phyloP scores from a whole-genome alignment of 1,140 invertebrate genomes.

The Calephelis virginiensis region DNA sequence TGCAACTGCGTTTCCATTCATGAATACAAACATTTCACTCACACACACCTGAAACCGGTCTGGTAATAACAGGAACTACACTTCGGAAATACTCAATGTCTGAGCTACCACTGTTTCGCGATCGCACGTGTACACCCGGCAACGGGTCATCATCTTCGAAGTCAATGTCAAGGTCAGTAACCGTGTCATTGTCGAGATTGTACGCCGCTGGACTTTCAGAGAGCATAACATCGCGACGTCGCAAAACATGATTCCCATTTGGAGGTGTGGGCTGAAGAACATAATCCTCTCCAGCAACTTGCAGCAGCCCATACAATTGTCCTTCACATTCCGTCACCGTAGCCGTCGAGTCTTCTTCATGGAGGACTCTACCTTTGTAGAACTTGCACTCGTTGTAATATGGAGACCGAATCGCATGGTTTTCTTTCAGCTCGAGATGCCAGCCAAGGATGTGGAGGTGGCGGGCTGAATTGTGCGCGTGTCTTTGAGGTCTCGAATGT shows the following conservation, averaged over 20 bases:
- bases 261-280: conserved; percentile 56
- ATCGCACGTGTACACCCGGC: conserved; percentile 43
- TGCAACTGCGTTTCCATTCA: conserved; percentile 29
- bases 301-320: conserved; percentile 61
- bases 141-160: conserved; percentile 49
- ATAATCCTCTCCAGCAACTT: conserved; percentile 60
- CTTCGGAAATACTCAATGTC: conserved; percentile 52
- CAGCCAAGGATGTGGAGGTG: conserved; percentile 62
- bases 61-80: conserved; percentile 41
- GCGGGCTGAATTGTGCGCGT: conserved; percentile 40
- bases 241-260: conserved; percentile 51
- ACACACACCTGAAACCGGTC: conserved; percentile 66
- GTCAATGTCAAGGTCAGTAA: conserved; percentile 64
- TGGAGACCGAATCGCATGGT: conserved; percentile 61
- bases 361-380: conserved; percentile 57
- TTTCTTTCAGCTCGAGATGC: conserved; percentile 63
- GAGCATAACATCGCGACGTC: conserved; percentile 56
- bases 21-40: conserved; percentile 22
- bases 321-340: conserved; percentile 67
- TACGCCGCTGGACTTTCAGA: conserved; percentile 50
- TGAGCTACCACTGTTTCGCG: conserved; percentile 42
- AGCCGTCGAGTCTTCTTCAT: conserved; percentile 51
- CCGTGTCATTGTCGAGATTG: conserved; percentile 66
- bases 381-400: conserved; percentile 68
- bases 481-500: conserved; percentile 33